Conservation (phyloP, 2,113 vertebrate species). For the Megaptera novaeangliae region DNA sequence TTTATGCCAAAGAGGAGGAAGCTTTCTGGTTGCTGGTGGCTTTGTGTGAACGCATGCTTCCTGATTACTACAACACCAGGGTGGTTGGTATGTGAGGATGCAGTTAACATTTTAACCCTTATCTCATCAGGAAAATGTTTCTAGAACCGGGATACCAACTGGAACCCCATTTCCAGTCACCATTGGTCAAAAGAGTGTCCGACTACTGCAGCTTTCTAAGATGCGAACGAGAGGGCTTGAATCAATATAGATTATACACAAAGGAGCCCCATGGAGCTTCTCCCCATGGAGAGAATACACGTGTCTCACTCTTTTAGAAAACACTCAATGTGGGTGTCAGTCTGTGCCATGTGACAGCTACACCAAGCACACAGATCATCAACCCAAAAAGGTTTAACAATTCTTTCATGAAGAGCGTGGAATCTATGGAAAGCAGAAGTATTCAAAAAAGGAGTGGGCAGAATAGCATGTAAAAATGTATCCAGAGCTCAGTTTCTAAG, state of each 20-base stretch:
- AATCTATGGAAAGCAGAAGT: not conserved
- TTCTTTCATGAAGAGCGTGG: not conserved
- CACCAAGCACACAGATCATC: not conserved
- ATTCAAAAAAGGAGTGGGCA: not conserved
- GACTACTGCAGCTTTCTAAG: not conserved
- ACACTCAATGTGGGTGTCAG: not conserved
- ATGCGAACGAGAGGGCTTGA: not conserved
- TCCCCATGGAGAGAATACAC: not conserved
- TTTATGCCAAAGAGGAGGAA: constrained; percentile 98
- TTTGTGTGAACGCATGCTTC: constrained; percentile 97
- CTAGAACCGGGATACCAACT: not conserved
- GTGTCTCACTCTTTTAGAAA: not conserved
- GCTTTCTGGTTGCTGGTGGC: constrained; percentile 98
- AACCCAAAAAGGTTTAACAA: not conserved
- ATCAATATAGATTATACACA: not conserved
- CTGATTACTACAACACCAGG: constrained; percentile 98
- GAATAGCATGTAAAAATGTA: not conserved
- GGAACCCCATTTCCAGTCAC: not conserved
- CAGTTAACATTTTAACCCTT: not conserved
- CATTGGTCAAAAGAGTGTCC: not conserved
- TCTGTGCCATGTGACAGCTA: not conserved
- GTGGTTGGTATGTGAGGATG: constrained; percentile 90
- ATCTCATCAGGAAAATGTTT: not conserved
- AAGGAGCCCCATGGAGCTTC: not conserved
- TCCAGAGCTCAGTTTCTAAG: not conserved